Base-by-base conservation (phyloP, 1,140 invertebrate species). In the Leptopilina clavipes region DNA sequence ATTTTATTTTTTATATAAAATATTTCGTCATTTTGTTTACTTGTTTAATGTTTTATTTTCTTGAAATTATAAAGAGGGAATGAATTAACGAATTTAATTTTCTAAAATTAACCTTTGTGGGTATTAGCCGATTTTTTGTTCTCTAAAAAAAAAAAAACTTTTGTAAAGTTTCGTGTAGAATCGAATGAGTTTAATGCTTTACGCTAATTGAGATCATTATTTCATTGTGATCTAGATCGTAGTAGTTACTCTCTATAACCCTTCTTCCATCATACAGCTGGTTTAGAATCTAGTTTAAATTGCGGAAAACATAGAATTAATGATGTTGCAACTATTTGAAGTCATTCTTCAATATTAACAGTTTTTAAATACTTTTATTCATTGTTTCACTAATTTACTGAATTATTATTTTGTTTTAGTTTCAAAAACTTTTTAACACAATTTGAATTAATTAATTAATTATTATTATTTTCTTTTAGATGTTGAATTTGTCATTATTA, bases 171-270 rank as follows among this genome's bases (percentile, higher is more conserved):
- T 65, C 56, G 56, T 65, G 22, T 22, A 31, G 59, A 65, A n/a
- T 25, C 59, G 1, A 65, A 65, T 65, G 59, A 37, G 59, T 59
- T 31, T 59, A 59, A 19, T 37, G 59, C 22, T 37, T 1, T 65
- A 65, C 25, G 25, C 59, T 65, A 65, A 65, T 31, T 65, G 59
- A 65, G 59, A 65, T 22, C 59, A 65, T 65, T 65, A 65, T 65
- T 65, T 31, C 59, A 65, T 65, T 65, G 59, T 65, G 11, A 65
- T 31, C 59, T 65, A 65, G 59, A 65, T 65, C 22, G 59, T 65
- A 31, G 19, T 65, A 37, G 22, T 31, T 65, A 65, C 22, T 65
- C 5, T 31, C 59, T 65, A n/a, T 65, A 65, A 65, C 59, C 59
- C 59, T 65, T 65, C 59, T 65, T 65, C 8, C 59, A 65, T 31